phyloP scores from a whole-genome alignment of 2,797 vertebrate genomes.

The Epinephelus malabaricus region DNA sequence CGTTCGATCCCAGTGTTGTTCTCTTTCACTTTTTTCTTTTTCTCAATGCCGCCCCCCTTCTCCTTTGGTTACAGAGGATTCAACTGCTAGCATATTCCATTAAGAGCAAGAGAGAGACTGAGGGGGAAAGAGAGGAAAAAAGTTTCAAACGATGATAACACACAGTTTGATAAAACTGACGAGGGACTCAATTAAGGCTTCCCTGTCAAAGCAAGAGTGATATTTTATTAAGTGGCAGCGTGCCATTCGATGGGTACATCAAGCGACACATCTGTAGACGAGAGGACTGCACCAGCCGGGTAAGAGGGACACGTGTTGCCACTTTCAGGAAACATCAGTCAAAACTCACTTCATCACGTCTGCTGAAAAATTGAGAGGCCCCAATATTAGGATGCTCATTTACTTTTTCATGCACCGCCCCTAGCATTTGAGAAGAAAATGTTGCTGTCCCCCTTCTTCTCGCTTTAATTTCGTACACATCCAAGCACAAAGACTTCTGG shows the following conservation, averaged over 20 bases:
- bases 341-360: slow-evolving; percentile 86
- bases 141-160: slow-evolving; percentile 84
- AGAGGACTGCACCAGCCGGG: slow-evolving; percentile 81
- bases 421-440: slow-evolving; percentile 64
- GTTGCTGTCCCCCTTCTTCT: slow-evolving; percentile 54
- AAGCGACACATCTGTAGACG: slow-evolving; percentile 89
- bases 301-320: slow-evolving; percentile 90
- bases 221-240: slow-evolving; percentile 90
- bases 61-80: slow-evolving; percentile 86
- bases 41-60: slow-evolving; percentile 46
- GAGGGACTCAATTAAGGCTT: slow-evolving; percentile 91
- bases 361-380: slow-evolving; percentile 86
- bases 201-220: slow-evolving; percentile 87
- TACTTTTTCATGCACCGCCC: slow-evolving; percentile 78
- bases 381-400: slow-evolving; percentile 84
- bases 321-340: slow-evolving; percentile 90
- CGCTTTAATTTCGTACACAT: slow-evolving; percentile 59
- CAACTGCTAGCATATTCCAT: slow-evolving; percentile 87
- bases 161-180: slow-evolving; percentile 92
- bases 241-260: slow-evolving; percentile 86
- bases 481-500: slow-evolving; percentile 58
- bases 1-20: slow-evolving; percentile 67
- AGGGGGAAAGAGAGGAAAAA: slow-evolving; percentile 68
- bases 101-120: slow-evolving; percentile 73
- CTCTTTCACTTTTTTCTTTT: slow-evolving; percentile 53